These are phyloP conservation scores for Momotus momota DNA, from an alignment of 2,797 vertebrate genomes.

Conservation along the genomic window DNA sequence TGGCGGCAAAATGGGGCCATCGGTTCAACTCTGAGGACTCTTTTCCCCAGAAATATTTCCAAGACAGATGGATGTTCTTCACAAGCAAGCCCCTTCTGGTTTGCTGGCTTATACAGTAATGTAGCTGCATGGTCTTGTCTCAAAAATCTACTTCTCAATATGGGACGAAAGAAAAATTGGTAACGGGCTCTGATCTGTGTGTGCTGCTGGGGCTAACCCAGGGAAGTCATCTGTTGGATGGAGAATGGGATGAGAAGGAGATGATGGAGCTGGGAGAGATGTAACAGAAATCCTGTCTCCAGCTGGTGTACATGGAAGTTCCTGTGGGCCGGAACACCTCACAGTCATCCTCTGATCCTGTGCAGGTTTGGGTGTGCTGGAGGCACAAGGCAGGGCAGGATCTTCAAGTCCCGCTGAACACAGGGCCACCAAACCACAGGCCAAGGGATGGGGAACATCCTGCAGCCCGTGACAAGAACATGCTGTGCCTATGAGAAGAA, in stretches of 20 bases:
- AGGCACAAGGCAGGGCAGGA: rapidly evolving
- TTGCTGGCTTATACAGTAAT: not conserved
- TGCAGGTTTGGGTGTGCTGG: not conserved
- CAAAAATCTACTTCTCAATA: not conserved
- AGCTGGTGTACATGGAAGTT: not conserved
- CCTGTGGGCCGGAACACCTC: no score
- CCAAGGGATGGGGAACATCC: not conserved
- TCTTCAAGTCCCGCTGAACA: rapidly evolving
- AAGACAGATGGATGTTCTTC: not conserved
- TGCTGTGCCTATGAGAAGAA: rapidly evolving
- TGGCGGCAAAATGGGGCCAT: not conserved
- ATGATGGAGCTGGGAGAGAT: not conserved
- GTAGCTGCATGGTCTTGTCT: not conserved
- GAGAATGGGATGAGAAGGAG: not conserved
- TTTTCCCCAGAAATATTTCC: not conserved
- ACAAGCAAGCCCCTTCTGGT: rapidly evolving
- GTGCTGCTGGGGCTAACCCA: rapidly evolving
- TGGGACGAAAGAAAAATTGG: not conserved
- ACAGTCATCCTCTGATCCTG: rapidly evolving
- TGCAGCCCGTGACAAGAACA: rapidly evolving
- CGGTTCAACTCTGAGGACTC: rapidly evolving
- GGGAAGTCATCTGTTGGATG: not conserved
- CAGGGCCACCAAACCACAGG: rapidly evolving
- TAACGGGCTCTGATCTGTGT: not conserved
- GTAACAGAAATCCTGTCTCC: not conserved